These are phyloP conservation scores for Psittacula derbiana DNA, from an alignment of 2,797 vertebrate genomes.

Conservation along the genomic window DNA sequence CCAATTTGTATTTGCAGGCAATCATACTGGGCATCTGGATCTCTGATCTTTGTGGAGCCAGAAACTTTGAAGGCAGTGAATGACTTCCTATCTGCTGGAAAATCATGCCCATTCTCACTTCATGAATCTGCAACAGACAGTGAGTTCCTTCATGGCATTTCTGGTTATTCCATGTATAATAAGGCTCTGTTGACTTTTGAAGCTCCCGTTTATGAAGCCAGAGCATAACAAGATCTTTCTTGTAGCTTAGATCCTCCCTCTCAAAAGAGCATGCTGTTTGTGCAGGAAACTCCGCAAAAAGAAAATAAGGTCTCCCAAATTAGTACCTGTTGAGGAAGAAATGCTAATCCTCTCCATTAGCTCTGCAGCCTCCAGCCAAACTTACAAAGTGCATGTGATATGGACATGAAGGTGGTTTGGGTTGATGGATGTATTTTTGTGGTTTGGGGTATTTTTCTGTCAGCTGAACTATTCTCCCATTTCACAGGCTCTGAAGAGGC, in stretches of 20 bases:
- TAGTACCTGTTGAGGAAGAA: not conserved
- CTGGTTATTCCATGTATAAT: conserved; percentile 30
- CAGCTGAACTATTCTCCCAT: not conserved
- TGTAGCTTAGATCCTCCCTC: conserved; percentile 1
- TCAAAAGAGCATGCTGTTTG: not conserved
- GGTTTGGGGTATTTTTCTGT: not conserved
- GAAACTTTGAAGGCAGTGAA: conserved; percentile 9
- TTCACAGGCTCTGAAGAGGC: not conserved
- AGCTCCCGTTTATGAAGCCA: not conserved
- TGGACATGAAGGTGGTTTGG: rapidly evolving
- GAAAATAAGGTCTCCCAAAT: not conserved
- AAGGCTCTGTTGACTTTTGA: conserved; percentile 27
- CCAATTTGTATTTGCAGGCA: not conserved
- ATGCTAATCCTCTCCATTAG: not conserved
- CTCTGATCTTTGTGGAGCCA: not conserved
- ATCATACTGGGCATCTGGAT: not conserved
- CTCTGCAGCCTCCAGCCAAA: not conserved
- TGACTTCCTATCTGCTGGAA: conserved; percentile 19
- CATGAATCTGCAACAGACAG: not conserved
- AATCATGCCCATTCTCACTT: not conserved
- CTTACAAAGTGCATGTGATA: rapidly evolving
- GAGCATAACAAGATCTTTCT: conserved; percentile 12
- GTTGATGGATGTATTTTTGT: rapidly evolving
- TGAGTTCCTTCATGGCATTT: not conserved
- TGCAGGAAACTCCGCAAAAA: not conserved